A percentile compares a stretch with the other conserved stretches of the same genome.
Conservation (phyloP, 2,113 vertebrate genomes). For the Pitta sordida region DNA sequence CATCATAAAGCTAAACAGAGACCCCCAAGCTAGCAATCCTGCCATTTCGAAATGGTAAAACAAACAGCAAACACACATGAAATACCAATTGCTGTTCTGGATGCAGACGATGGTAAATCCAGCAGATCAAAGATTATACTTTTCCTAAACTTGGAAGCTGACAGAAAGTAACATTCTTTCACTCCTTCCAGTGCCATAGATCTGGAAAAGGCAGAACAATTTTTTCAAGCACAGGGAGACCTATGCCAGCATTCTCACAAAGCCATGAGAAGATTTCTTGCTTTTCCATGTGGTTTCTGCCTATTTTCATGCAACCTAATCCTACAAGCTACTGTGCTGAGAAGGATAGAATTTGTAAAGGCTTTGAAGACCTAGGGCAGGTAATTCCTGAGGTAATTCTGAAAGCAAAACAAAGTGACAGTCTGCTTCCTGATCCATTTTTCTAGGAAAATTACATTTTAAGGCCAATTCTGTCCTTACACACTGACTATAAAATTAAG, state of each 20-base stretch:
- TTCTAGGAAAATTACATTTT: slow-evolving; percentile 20
- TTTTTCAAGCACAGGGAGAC: not conserved
- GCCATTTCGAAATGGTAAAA: not conserved
- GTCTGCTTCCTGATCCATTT: not conserved
- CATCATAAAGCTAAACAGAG: not conserved
- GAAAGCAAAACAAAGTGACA: slow-evolving; percentile 53
- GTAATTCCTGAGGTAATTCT: slow-evolving; percentile 43
- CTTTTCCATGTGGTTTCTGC: not conserved
- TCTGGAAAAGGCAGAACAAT: not conserved
- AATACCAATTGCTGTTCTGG: not conserved
- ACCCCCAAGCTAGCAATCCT: not conserved
- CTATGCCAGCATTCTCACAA: not conserved
- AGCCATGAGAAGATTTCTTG: not conserved
- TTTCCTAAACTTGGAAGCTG: not conserved
- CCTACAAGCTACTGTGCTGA: not conserved
- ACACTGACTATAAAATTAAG: slow-evolving; percentile 54
- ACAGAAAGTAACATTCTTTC: not conserved
- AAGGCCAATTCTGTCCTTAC: not conserved
- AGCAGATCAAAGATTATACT: not conserved
- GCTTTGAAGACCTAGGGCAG: not conserved
- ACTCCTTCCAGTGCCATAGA: not conserved
- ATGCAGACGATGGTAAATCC: not conserved
- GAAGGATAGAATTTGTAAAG: not conserved
- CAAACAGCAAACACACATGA: not conserved
- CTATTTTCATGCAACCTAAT: not conserved